A percentile compares a stretch with the other conserved stretches of the same genome.
Evolutionary conservation across 2,888 invertebrate species (phyloP).

Genomic region (Meganola albula): DNA sequence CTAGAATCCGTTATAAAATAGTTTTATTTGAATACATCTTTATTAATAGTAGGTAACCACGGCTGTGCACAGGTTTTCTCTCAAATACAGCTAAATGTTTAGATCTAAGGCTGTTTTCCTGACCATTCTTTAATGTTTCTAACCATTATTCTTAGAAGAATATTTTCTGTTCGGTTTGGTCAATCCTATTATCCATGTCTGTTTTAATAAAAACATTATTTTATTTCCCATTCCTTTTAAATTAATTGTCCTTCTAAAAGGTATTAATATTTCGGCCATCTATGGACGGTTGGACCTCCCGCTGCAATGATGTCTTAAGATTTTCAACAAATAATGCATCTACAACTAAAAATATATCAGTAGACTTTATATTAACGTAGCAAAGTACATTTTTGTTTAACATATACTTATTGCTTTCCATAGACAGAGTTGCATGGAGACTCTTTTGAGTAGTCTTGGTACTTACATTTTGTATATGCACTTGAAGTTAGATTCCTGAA

Average conservation of each 20-base stretch:
- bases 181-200: no score
- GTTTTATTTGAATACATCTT: no score
- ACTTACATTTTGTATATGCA: constrained; percentile 49
- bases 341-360: no score
- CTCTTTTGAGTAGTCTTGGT: constrained; percentile 45
- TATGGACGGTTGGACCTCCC: constrained; percentile 51
- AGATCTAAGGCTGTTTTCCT: no score
- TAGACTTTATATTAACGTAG: constrained; percentile 24
- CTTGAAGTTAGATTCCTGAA: constrained; percentile 18
- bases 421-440: constrained; percentile 29
- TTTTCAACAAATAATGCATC: no score
- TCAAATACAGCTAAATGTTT: no score
- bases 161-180: no score
- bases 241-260: constrained; percentile 48
- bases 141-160: no score
- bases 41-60: no score
- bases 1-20: no score
- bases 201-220: constrained; percentile 37
- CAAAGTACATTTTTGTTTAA: constrained; percentile 35
- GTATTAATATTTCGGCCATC: constrained; percentile 55
- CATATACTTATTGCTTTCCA: constrained; percentile 7
- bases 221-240: constrained; percentile 41
- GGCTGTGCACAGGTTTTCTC: no score
- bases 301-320: constrained; percentile 45
- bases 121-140: no score